Evolutionary conservation across 2,113 vertebrate genomes (phyloP), one percentile per base, ranked within the genome.

Genomic region (Mobula hypostoma): DNA sequence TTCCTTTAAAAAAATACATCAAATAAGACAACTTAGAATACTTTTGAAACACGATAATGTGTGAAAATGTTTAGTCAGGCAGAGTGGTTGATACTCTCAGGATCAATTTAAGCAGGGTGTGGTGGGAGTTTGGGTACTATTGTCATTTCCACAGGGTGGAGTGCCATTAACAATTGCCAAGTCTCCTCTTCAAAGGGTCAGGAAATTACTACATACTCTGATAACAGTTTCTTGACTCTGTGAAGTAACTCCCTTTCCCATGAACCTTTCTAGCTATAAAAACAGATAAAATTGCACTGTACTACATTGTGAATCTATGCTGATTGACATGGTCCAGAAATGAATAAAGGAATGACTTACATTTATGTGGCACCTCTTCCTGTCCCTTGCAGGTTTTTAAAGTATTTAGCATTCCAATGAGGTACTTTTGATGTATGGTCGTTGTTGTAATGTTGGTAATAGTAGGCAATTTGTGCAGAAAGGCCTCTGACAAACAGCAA

Each of bases 81-180:
- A 76, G 91, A 76, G 36, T 74, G 70, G 70, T 48, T 48, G 4
- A 56, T 93, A 12, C 91, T 93, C 70, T 29, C 24, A 70, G 36
- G 91, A 93, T 93, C 68, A 93, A 93, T 24, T 74, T 74, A 74
- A 76, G 70, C 17, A 56, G 91, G 91, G 70, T 93, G 91, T 93
- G 91, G 91, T 93, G 36, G 40, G 32, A 74, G 91, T 76, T 93
- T 48, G 36, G 70, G 74, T 93, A 27, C 36, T 70, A 93, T 4
- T 93, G 12, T 74, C 68, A 76, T 93, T 93, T 93, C 70, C 91
- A 27, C 70, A 68, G 91, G 91, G 91, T 74, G 91, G 91, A 93
- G 91, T 48, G 70, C 91, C 91, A 72, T 7, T 48, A 74, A 74
- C 74, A 93, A 93, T 27, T 74, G 36, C 90, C 36, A 74, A 56